A percentile compares a stretch with the other conserved stretches of the same genome.
Evolutionary conservation across 2,113 vertebrate genomes (phyloP).

Genomic region (Eclectus roratus): DNA sequence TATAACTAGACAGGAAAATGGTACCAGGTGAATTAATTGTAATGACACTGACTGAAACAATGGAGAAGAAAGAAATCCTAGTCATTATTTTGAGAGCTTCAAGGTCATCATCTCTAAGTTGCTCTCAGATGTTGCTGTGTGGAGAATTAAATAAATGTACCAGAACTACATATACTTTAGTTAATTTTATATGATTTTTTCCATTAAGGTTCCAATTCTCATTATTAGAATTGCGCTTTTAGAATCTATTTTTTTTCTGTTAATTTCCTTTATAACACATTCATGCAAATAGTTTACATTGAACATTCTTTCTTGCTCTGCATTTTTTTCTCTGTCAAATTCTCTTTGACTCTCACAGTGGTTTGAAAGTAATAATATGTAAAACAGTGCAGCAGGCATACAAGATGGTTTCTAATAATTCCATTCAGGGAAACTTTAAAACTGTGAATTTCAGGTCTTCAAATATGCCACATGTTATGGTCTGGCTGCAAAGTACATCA

Average conservation of each 20-base stretch:
- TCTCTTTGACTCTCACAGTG: neutral
- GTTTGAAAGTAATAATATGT: neutral
- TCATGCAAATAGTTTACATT: neutral
- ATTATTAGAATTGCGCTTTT: neutral
- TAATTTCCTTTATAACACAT: neutral
- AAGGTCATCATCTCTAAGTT: neutral
- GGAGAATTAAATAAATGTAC: neutral
- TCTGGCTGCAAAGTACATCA: neutral
- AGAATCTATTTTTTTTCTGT: neutral
- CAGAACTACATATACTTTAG: neutral
- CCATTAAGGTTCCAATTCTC: neutral
- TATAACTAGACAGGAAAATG: neutral
- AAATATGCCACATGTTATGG: neutral
- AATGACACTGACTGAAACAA: neutral
- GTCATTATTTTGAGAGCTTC: neutral
- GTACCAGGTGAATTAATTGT: neutral
- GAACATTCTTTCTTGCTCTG: neutral
- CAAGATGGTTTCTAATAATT: neutral
- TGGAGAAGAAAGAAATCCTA: neutral
- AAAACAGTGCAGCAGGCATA: neutral
- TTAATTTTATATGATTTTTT: neutral
- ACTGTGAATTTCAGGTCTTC: neutral
- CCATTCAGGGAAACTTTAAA: neutral
- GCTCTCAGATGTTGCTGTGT: neutral
- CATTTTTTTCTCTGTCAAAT: neutral